Percentiles rank a stretch among this genome's conserved stretches.
These are phyloP conservation scores for Zootoca vivipara DNA, from an alignment of 2,113 vertebrate species.

Conservation along the genomic window DNA sequence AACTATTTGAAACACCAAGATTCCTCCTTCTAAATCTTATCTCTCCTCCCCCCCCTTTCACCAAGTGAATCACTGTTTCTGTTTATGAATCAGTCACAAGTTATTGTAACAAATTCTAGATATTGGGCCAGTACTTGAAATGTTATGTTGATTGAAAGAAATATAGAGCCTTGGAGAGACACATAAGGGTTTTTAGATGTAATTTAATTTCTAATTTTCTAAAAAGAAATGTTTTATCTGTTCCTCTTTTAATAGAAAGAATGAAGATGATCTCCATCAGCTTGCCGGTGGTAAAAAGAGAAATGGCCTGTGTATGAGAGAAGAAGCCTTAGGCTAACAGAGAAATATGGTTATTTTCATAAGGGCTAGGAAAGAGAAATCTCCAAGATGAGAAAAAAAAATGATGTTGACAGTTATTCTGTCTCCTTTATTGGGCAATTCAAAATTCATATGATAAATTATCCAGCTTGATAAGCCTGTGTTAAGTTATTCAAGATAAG, in stretches of 20 bases:
- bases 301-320: neutral
- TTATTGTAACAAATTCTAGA: neutral
- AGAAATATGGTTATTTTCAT: constrained; percentile 6
- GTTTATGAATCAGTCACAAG: neutral
- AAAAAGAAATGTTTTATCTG: neutral
- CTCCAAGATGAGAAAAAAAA: neutral
- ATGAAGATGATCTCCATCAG: constrained; percentile 17
- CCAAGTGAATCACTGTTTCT: neutral
- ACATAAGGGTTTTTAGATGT: neutral
- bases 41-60: neutral
- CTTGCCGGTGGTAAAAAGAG: neutral
- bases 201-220: neutral
- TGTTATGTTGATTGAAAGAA: neutral
- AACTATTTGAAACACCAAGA: neutral
- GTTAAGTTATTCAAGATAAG: neutral
- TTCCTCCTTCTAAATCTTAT: neutral
- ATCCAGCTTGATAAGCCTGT: neutral
- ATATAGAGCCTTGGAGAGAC: neutral
- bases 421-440: constrained; percentile 8
- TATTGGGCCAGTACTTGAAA: neutral
- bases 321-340: neutral
- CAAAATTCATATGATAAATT: neutral
- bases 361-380: neutral
- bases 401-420: neutral
- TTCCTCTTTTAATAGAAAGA: neutral